phyloP scores from a whole-genome alignment of 1,140 invertebrate species.

The Frieseomelitta varia region DNA sequence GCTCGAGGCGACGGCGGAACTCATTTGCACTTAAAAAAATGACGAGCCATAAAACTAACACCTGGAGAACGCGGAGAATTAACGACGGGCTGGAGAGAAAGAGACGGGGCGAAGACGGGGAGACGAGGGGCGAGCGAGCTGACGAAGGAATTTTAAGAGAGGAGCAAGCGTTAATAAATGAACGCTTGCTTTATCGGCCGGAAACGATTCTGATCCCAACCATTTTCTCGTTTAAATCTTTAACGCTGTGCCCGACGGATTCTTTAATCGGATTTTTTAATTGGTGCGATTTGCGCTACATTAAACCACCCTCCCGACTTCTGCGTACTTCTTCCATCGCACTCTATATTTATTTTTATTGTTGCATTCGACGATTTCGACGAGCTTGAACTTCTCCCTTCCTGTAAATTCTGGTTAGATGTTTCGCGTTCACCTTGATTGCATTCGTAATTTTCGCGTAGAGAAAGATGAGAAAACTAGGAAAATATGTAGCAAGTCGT shows the following conservation, averaged over 20 bases:
- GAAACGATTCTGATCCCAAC: slow-evolving; percentile 80
- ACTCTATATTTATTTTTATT: slow-evolving; percentile 69
- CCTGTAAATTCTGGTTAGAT: slow-evolving; percentile 43
- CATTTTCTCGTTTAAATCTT: slow-evolving; percentile 77
- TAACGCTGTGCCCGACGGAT: slow-evolving; percentile 68
- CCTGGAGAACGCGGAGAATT: slow-evolving; percentile 70
- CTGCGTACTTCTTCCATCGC: not conserved
- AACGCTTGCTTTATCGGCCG: slow-evolving; percentile 79
- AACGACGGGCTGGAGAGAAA: slow-evolving; percentile 57
- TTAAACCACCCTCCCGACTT: slow-evolving; percentile 69
- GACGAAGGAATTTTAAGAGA: slow-evolving; percentile 64
- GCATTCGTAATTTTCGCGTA: not conserved
- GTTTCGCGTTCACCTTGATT: slow-evolving; percentile 24
- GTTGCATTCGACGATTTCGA: slow-evolving; percentile 58
- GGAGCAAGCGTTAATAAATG: slow-evolving; percentile 78
- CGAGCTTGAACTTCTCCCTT: not conserved
- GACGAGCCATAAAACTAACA: slow-evolving; percentile 81
- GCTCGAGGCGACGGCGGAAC: slow-evolving; percentile 67
- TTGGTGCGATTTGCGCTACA: slow-evolving; percentile 80
- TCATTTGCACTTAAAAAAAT: slow-evolving; percentile 82
- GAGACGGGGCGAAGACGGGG: slow-evolving; percentile 1
- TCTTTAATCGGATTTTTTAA: slow-evolving; percentile 82
- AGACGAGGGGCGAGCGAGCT: slow-evolving; percentile 22
- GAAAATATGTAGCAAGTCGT: too few relatives aligned
- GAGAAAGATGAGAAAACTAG: too few relatives aligned